phyloP scores from a whole-genome alignment of 2,113 vertebrate genomes.

The Harpagus bidentatus region DNA sequence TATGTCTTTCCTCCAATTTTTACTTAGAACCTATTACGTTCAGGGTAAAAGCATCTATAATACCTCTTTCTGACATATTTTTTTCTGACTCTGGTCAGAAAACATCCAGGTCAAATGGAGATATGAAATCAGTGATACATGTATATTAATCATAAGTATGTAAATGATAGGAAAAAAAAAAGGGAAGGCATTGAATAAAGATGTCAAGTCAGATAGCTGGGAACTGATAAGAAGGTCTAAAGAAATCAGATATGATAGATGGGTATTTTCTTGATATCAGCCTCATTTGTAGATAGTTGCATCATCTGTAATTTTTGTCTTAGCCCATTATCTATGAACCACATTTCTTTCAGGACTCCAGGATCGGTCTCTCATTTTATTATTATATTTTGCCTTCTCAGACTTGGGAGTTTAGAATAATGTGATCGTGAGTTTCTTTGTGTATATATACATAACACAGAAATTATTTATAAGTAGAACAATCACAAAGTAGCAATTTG shows the following conservation, averaged over 20 bases:
- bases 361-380: not conserved
- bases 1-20: not conserved
- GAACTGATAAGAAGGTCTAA: not conserved
- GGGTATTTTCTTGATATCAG: not conserved
- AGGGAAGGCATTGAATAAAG: not conserved
- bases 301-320: not conserved
- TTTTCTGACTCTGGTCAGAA: not conserved
- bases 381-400: not conserved
- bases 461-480: conserved; percentile 43
- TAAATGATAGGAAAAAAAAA: not conserved
- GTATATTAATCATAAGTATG: not conserved
- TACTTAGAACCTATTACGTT: not conserved
- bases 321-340: not conserved
- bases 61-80: not conserved
- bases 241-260: not conserved
- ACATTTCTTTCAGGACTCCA: not conserved
- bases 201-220: not conserved
- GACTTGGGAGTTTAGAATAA: not conserved
- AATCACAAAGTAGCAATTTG: not conserved
- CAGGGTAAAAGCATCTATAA: not conserved
- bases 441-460: not conserved
- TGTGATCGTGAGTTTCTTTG: not conserved
- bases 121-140: not conserved
- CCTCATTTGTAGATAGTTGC: not conserved
- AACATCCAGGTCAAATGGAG: not conserved